Conservation (phyloP, 2,113 vertebrate genomes). For the Alexandromys fortis region DNA sequence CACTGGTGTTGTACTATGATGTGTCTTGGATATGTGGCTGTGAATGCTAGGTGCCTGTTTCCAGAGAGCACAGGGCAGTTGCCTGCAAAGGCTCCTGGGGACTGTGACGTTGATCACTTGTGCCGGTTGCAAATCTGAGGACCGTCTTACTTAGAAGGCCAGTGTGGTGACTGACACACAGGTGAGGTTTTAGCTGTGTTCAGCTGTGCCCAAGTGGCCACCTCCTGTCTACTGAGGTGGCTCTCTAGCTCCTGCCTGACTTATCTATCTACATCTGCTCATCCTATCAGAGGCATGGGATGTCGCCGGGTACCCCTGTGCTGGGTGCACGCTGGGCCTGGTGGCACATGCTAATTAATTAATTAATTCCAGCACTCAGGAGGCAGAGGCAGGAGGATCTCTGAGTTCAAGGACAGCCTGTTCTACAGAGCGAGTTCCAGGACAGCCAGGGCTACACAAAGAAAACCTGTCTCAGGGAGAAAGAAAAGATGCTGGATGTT, state of each 20-base stretch:
- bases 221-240: neutral
- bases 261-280: too few species aligned
- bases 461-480: neutral
- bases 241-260: neutral
- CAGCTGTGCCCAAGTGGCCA: neutral
- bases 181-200: neutral
- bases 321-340: neutral
- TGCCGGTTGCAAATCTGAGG: neutral
- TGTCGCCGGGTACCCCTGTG: rapidly evolving
- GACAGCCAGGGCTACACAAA: neutral
- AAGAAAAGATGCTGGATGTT: neutral
- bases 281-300: rapidly evolving
- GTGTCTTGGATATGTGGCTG: rapidly evolving
- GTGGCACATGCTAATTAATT: neutral
- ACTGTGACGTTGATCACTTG: too few species aligned
- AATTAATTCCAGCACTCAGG: neutral
- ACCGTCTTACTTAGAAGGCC: neutral
- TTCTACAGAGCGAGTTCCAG: neutral
- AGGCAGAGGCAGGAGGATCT: neutral
- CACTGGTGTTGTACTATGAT: rapidly evolving
- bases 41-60: neutral
- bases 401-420: neutral
- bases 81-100: neutral
- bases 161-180: neutral
- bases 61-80: rapidly evolving